Base-by-base conservation (phyloP, 1,140 invertebrate species). In the Nilaparvata lugens region DNA sequence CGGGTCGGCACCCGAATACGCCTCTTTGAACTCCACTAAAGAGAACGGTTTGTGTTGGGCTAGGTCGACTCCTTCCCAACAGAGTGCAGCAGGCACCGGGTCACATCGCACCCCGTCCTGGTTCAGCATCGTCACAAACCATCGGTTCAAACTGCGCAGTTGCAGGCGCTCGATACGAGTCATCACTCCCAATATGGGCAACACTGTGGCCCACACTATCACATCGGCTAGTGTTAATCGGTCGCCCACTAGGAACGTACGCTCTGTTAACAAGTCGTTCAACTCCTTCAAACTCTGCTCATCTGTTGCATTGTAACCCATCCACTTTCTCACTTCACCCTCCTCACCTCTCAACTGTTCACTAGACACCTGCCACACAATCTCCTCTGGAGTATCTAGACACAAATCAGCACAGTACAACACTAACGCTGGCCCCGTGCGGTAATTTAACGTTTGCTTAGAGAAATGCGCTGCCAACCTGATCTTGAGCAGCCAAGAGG, bases 191-290 rank as follows among this genome's bases (percentile, higher is more conserved):
- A 52, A 25, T 56, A 48, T 71, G n/a, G 81, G 78, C 18, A 74
- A 24, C 18, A 91, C 68, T 59, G 79, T 75, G 57, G 79, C 78
- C 59, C 81, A 81, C 14, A 90, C 71, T 25, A 76, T 71, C 63
- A 91, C 81, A 73, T 91, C 89, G 59, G 88, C 89, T 52, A 88
- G 75, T 28, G 85, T 81, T 1, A 91, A 77, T 48, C 79, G 72
- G 69, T 91, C 87, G 28, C 82, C 84, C 28, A 89, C 85, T 16
- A 92, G 73, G 73, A 79, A 92, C 1, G 86, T 91, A 42, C 76
- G 75, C 5, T 76, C 76, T 19, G 78, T 63, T 5, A 91, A 72
- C 65, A 81, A 69, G 9, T 77, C 69, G 65, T 91, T 80, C 6
- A 91, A 66, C 16, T 71, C 14, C 69, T 69, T 4, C 76, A 57